These are phyloP conservation scores for Aphaenogaster floridana DNA, from an alignment of 1,140 invertebrate species.

Conservation along the genomic window DNA sequence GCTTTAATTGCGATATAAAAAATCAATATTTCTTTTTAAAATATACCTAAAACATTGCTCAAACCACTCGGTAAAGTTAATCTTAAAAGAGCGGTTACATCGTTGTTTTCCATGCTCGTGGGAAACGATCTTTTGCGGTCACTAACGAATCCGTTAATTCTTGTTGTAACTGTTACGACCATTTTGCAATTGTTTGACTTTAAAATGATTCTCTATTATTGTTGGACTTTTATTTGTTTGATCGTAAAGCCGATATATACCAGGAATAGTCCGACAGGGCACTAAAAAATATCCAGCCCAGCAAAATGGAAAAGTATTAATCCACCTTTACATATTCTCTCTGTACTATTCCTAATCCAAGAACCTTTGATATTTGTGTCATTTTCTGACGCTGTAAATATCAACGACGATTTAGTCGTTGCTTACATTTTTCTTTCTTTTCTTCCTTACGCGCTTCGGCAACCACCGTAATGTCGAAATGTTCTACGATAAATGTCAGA, in stretches of 20 bases:
- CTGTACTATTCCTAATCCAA: not conserved
- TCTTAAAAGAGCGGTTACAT: not conserved
- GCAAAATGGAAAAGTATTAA: not conserved
- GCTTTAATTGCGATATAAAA: not conserved
- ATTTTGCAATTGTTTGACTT: constrained; percentile 5
- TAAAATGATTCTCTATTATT: constrained; percentile 5
- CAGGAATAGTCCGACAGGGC: not conserved
- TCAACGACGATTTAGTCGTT: constrained; percentile 31
- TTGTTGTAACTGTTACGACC: not conserved
- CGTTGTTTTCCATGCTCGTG: not conserved
- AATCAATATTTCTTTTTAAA: not conserved
- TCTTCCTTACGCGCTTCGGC: constrained; percentile 24
- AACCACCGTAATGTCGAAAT: constrained; percentile 30
- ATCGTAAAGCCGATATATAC: not conserved
- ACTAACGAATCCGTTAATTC: constrained; percentile 9
- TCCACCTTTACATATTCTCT: not conserved
- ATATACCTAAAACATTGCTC: not conserved
- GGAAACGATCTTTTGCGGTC: constrained; percentile 1
- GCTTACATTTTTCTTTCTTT: constrained; percentile 49
- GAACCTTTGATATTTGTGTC: constrained; percentile 53
- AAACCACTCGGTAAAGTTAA: constrained; percentile 10
- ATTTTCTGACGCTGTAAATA: constrained; percentile 36
- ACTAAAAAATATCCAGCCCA: not conserved
- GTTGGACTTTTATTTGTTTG: constrained; percentile 14
- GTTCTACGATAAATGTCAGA: constrained; percentile 46